Conservation (phyloP, 1,140 invertebrate genomes). For the Aphaenogaster ashmeadi region DNA sequence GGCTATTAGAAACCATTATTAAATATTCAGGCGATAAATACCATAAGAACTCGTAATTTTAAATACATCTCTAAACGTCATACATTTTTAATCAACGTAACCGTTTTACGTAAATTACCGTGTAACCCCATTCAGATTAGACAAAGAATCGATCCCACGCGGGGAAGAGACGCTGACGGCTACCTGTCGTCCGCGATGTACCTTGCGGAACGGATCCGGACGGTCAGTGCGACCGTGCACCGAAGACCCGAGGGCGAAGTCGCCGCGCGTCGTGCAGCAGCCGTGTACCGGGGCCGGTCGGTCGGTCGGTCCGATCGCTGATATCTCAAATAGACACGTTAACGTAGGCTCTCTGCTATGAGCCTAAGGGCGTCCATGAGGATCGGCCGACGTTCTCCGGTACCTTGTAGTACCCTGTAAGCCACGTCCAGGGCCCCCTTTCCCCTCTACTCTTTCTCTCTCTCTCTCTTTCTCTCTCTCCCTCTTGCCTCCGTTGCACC, state of each 20-base stretch:
- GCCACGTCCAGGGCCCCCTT: slow-evolving; percentile 54
- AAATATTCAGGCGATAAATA: background rate
- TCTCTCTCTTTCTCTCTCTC: background rate
- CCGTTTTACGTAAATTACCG: background rate
- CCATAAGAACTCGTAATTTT: background rate
- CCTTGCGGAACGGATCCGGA: slow-evolving; percentile 29
- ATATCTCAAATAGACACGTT: slow-evolving; percentile 82
- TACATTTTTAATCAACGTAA: background rate
- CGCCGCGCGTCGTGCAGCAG: slow-evolving; percentile 74
- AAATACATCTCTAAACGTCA: background rate
- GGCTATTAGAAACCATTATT: background rate
- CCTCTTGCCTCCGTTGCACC: slow-evolving; percentile 10
- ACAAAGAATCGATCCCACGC: slow-evolving; percentile 9
- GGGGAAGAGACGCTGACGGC: slow-evolving; percentile 20
- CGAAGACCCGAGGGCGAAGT: slow-evolving; percentile 66
- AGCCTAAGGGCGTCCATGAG: slow-evolving; percentile 75
- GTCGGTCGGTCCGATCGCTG: slow-evolving; percentile 75
- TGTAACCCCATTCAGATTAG: background rate
- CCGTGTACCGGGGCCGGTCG: slow-evolving; percentile 72
- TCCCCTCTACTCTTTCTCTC: background rate
- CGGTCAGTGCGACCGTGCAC: slow-evolving; percentile 43
- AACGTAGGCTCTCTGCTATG: slow-evolving; percentile 74
- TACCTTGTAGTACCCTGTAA: slow-evolving; percentile 74
- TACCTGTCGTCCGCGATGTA: slow-evolving; percentile 59
- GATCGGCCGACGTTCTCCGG: slow-evolving; percentile 65